Evolutionary conservation across 2,888 invertebrate genomes (phyloP).

Genomic region (Trissonchulus latispiculum): DNA sequence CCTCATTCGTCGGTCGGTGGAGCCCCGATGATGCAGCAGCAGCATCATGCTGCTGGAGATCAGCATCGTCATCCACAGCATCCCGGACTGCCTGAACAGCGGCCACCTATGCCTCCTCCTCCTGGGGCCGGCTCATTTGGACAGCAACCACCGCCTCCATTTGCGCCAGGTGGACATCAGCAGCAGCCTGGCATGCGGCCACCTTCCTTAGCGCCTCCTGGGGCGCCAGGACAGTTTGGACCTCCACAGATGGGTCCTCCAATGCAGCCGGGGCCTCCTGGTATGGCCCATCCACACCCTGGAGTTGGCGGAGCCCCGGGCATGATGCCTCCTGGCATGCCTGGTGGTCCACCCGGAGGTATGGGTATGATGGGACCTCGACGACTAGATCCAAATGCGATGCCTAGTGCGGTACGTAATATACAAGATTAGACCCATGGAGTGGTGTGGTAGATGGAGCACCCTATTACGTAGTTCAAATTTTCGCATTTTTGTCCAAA

Average conservation of each 20-base stretch:
- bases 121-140: constrained; percentile 15
- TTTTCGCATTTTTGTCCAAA: no score
- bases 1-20: not conserved
- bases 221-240: no score
- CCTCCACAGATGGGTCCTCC: not conserved
- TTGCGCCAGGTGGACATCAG: no score
- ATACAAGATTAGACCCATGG: no score
- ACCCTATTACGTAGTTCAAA: not conserved
- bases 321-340: constrained; percentile 4
- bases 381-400: constrained; percentile 38
- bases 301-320: no score
- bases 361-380: not conserved
- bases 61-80: not conserved
- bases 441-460: no score
- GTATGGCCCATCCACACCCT: not conserved
- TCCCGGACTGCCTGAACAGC: not conserved
- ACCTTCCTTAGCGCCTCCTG: no score
- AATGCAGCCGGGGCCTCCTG: not conserved
- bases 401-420: constrained; percentile 37
- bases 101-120: not conserved
- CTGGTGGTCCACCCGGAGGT: not conserved
- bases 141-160: constrained; percentile 22
- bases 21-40: no score
- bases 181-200: no score
- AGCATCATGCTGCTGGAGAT: constrained; percentile 33